Evolutionary conservation across 2,888 invertebrate species (phyloP).

Genomic region (Heliconius cydno): DNA sequence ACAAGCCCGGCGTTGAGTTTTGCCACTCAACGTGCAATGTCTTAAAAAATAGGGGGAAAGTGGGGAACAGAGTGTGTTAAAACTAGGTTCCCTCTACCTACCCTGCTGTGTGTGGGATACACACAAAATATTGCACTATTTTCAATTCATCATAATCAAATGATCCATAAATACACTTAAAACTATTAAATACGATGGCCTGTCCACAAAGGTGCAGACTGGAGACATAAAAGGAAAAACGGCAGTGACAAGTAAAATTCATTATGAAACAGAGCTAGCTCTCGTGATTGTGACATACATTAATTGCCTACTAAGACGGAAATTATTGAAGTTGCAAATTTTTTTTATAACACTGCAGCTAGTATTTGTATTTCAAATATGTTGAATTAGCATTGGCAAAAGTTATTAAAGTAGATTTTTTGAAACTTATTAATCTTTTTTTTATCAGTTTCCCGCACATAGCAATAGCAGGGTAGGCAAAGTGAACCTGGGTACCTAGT

Average conservation of each 20-base stretch:
- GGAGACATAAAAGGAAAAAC: conserved; percentile 27
- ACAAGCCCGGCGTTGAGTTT: too few species aligned
- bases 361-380: neutral
- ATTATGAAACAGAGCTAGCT: conserved; percentile 41
- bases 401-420: neutral
- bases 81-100: too few species aligned
- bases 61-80: too few species aligned
- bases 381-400: neutral
- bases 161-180: neutral
- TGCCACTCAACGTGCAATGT: too few species aligned
- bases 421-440: neutral
- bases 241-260: conserved; percentile 38
- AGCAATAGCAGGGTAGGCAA: too few species aligned
- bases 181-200: conserved; percentile 5
- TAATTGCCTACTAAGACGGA: conserved; percentile 42
- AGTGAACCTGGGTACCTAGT: too few species aligned
- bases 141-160: neutral
- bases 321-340: conserved; percentile 29
- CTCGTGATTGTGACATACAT: conserved; percentile 40
- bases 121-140: neutral
- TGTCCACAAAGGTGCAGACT: conserved; percentile 9
- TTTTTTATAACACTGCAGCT: neutral
- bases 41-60: too few species aligned
- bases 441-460: neutral
- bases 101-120: too few species aligned